Conservation (phyloP, 1,140 invertebrate genomes). For the Paralvinella palmiformis region DNA sequence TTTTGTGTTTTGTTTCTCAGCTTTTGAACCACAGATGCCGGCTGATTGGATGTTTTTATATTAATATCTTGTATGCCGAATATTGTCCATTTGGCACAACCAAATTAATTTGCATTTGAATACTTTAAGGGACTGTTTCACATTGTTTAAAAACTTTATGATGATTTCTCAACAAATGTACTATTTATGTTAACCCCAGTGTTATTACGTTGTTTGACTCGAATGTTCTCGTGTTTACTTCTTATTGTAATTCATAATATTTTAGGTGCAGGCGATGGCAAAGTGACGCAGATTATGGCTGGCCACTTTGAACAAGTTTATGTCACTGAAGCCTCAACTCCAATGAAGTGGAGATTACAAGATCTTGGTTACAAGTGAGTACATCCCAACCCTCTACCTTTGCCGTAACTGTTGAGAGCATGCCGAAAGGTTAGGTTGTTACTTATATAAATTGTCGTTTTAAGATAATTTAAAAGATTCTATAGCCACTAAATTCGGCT, state of each 20-base stretch:
- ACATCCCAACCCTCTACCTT: neutral
- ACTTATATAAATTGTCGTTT: conserved; percentile 1
- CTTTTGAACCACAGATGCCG: too few relatives aligned
- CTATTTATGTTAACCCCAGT: neutral
- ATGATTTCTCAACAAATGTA: neutral
- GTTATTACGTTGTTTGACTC: neutral
- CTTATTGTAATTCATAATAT: conserved; percentile 9
- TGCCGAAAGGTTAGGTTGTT: too few relatives aligned
- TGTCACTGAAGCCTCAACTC: conserved; percentile 78
- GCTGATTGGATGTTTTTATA: too few relatives aligned
- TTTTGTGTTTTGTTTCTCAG: too few relatives aligned
- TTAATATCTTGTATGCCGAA: too few relatives aligned
- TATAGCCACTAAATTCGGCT: conserved; percentile 5
- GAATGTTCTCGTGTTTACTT: neutral
- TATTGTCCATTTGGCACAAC: too few relatives aligned
- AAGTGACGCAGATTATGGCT: conserved; percentile 70
- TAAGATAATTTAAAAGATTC: neutral
- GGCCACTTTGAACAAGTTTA: conserved; percentile 61
- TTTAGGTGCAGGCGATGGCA: conserved; percentile 78
- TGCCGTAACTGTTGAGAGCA: too few relatives aligned
- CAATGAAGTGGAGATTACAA: conserved; percentile 69
- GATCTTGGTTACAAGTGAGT: conserved; percentile 69
- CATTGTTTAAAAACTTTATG: neutral
- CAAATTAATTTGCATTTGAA: neutral
- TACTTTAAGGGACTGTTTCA: neutral